Evolutionary conservation across 1,140 invertebrate genomes (phyloP), one percentile per base, ranked within the genome.

Genomic region (Heliconius melpomene): DNA sequence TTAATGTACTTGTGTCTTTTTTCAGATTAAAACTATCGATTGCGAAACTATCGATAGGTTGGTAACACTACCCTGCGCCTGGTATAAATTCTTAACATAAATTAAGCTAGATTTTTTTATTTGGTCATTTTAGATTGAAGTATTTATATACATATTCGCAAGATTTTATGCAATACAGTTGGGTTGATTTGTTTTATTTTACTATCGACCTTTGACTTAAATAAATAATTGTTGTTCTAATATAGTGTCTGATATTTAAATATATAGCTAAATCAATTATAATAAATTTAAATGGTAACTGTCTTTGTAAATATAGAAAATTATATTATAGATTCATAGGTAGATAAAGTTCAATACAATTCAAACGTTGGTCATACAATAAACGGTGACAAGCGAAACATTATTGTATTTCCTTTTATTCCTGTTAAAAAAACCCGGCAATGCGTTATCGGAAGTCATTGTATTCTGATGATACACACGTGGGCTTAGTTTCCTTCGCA

Each of bases 401-500:
- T 3, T 32, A 32, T 2, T 76, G 38, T 77, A 71, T 46, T 71
- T 71, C 57, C 75, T 76, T n/a, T 77, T 77, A 77, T 38, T 76
- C 60, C 75, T 77, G 36, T 50, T 38, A 40, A 57, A 77, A 76
- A 77, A 77, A 71, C 75, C 75, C 75, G 9, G n/a, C 60, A 66
- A 26, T 26, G 1, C 11, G 26, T 26, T 66, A 66, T 66, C 60
- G n/a, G n/a, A 66, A 72, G 29, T 36, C 29, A 36, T 72, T 72
- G 9, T 72, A 23, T 72, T 13, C 26, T 20, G 70, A 60, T 60
- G 57, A 60, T 60, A n/a, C 57, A 60, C 57, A 60, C n/a, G 57
- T 60, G 57, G 20, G 20, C 3, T 5, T 26, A 60, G 57, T 60
- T 60, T 60, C 26, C 57, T 23, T 60, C 57, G 40, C 16, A 46